Evolutionary conservation across 2,888 invertebrate genomes (phyloP).

Genomic region (Trissoscelio sp.): DNA sequence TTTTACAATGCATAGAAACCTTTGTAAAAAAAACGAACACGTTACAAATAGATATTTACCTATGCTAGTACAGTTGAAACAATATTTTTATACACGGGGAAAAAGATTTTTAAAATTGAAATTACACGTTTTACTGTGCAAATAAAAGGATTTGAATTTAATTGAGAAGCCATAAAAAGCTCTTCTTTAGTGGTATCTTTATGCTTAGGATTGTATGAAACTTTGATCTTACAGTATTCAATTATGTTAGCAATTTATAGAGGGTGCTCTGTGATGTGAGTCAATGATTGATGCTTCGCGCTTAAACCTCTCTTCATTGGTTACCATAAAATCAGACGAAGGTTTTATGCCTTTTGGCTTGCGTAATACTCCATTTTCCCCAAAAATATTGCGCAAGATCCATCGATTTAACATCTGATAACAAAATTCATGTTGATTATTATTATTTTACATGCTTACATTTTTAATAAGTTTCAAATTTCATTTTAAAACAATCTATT

Average conservation of each 20-base stretch:
- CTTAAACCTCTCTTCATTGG: slow-evolving; percentile 28
- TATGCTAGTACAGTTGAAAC: too few relatives aligned
- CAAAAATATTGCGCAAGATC: slow-evolving; percentile 13
- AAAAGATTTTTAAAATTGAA: background rate
- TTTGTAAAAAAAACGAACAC: too few relatives aligned
- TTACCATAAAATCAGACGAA: slow-evolving; percentile 39
- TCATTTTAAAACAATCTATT: too few relatives aligned
- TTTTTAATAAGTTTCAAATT: too few relatives aligned
- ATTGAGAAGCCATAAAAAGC: background rate
- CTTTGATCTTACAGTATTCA: slow-evolving; percentile 12
- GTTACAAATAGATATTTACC: too few relatives aligned
- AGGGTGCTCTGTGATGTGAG: background rate
- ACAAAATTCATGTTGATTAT: too few relatives aligned
- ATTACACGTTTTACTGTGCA: background rate
- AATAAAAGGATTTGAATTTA: background rate
- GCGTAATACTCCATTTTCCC: slow-evolving; percentile 11
- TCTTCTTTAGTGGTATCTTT: background rate
- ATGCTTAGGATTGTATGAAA: background rate
- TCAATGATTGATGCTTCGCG: slow-evolving; percentile 34
- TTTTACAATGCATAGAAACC: too few relatives aligned
- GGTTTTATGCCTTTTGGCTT: slow-evolving; percentile 29
- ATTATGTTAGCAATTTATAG: slow-evolving; percentile 32
- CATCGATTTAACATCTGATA: slow-evolving; percentile 24
- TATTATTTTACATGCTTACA: too few relatives aligned
- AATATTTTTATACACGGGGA: too few relatives aligned